Evolutionary conservation across 1,140 invertebrate species (phyloP).

Genomic region (Rhizoglyphus robini): DNA sequence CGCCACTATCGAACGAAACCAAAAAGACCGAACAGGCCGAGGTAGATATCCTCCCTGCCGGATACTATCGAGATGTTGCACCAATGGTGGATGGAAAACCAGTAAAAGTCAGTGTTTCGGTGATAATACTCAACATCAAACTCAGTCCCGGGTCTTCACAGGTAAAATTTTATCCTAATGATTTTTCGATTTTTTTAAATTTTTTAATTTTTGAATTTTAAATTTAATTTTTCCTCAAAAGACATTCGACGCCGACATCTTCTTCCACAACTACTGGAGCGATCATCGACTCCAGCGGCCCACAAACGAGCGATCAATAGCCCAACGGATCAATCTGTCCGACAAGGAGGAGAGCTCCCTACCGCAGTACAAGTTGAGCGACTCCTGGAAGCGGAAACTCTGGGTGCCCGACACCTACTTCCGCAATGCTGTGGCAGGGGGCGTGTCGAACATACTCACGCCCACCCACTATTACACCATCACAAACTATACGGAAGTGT

Average conservation of each 20-base stretch:
- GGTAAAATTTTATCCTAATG: no score
- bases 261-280: constrained; percentile 25
- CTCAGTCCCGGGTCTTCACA: not conserved
- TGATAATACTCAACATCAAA: constrained; percentile 2
- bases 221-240: not conserved
- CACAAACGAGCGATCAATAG: not conserved
- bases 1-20: no score
- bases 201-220: not conserved
- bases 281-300: constrained; percentile 21
- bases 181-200: no score
- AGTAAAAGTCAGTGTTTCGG: constrained; percentile 10
- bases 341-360: not conserved
- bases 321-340: not conserved
- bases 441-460: constrained; percentile 13
- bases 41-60: not conserved
- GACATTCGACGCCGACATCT: constrained; percentile 25
- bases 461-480: constrained; percentile 19
- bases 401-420: constrained; percentile 27
- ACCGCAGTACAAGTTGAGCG: constrained; percentile 14
- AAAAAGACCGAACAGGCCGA: not conserved
- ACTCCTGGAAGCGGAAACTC: constrained; percentile 21
- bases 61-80: constrained; percentile 14
- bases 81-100: constrained; percentile 7
- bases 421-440: constrained; percentile 23
- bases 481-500: constrained; percentile 6